Evolutionary conservation across 2,797 vertebrate genomes (phyloP).

Genomic region (Hapalemur alaotrensis): DNA sequence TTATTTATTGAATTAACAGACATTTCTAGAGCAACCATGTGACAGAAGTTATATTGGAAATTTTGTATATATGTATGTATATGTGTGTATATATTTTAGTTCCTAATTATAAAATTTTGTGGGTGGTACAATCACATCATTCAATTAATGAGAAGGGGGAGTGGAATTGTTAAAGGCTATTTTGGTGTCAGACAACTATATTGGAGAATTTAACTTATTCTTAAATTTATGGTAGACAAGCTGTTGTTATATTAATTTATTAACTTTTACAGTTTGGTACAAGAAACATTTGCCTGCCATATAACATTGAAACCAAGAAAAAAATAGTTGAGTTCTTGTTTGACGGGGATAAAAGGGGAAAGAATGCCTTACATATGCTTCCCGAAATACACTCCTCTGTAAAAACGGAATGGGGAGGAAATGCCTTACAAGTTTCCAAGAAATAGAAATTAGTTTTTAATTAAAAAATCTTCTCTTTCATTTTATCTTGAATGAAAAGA

Average conservation of each 20-base stretch:
- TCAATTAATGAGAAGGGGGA: not conserved
- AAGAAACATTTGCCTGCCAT: not conserved
- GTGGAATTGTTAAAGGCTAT: not conserved
- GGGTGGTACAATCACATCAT: not conserved
- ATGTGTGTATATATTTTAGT: not conserved
- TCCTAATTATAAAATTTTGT: not conserved
- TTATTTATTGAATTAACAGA: not conserved
- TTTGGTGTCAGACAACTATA: not conserved
- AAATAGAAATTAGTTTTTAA: not conserved
- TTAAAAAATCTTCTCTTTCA: not conserved
- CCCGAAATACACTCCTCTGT: not conserved
- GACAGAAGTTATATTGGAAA: not conserved
- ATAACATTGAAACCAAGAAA: not conserved
- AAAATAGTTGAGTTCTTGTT: not conserved
- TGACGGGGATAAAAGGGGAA: not conserved
- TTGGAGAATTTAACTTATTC: not conserved
- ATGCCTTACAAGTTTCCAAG: not conserved
- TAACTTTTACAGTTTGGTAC: not conserved
- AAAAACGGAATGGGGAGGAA: not conserved
- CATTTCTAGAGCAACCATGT: not conserved
- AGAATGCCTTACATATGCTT: not conserved
- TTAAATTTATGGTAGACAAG: not conserved
- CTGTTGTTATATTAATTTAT: not conserved
- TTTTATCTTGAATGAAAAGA: not conserved
- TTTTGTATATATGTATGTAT: not conserved